Conservation (phyloP, 2,888 invertebrate species). For the Aplocera efformata region DNA sequence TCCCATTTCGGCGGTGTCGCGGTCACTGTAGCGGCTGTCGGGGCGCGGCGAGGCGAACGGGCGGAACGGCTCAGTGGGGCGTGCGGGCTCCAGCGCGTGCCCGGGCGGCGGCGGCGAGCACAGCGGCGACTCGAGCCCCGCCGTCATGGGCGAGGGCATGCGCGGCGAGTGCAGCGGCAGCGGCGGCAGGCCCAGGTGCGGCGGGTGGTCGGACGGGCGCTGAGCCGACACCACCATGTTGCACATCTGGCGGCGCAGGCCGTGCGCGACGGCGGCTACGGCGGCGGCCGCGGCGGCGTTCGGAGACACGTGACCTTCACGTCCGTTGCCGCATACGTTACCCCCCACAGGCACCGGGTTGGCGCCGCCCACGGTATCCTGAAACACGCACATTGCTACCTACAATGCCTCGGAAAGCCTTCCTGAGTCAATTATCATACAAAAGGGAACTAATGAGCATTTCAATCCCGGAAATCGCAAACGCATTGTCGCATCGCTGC, state of each 20-base stretch:
- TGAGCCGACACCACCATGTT: slow-evolving; percentile 85
- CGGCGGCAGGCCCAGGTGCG: slow-evolving; percentile 72
- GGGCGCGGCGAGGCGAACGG: slow-evolving; percentile 81
- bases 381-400: slow-evolving; percentile 52
- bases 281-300: slow-evolving; percentile 90
- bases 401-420: slow-evolving; percentile 27
- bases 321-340: slow-evolving; percentile 78
- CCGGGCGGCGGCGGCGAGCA: slow-evolving; percentile 83
- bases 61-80: slow-evolving; percentile 75
- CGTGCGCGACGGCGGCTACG: slow-evolving; percentile 92
- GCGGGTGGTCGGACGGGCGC: slow-evolving; percentile 64
- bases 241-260: slow-evolving; percentile 92
- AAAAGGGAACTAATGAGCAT: slow-evolving; percentile 14
- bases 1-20: slow-evolving; percentile 78
- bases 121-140: slow-evolving; percentile 82
- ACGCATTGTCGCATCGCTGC: slow-evolving; percentile 52
- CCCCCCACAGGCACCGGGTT: slow-evolving; percentile 72
- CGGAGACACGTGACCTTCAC: slow-evolving; percentile 76
- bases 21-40: slow-evolving; percentile 83
- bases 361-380: slow-evolving; percentile 79
- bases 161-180: slow-evolving; percentile 66
- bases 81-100: slow-evolving; percentile 83
- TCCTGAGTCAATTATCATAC: slow-evolving; percentile 13
- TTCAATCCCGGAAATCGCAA: slow-evolving; percentile 27
- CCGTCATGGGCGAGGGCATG: slow-evolving; percentile 77